A percentile compares a stretch with the other conserved stretches of the same genome.
phyloP scores from a whole-genome alignment of 2,888 invertebrate genomes.

The Ephialtes manifestator region DNA sequence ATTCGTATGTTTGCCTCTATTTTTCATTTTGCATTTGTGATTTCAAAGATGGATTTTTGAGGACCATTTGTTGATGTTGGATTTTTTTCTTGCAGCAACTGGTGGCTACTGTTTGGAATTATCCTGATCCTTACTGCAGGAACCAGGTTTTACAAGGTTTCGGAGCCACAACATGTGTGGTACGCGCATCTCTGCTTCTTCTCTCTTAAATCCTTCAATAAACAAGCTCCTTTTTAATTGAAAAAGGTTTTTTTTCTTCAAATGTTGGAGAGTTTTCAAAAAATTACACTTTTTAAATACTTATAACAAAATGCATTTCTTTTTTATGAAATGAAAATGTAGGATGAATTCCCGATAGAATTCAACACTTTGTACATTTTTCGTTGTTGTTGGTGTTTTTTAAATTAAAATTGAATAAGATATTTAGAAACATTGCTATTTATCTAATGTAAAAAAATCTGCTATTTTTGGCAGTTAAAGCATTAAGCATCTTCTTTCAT shows the following conservation, averaged over 20 bases:
- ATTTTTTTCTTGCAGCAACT: slow-evolving; percentile 82
- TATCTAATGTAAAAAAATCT: too few species aligned
- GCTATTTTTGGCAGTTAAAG: too few species aligned
- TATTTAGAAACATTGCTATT: too few species aligned
- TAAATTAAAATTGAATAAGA: too few species aligned
- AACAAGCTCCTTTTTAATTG: neutral
- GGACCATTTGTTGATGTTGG: neutral
- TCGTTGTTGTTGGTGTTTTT: too few species aligned
- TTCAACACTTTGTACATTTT: too few species aligned
- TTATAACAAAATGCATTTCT: neutral
- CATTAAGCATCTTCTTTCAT: too few species aligned
- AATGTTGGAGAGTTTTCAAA: too few species aligned
- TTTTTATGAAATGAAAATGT: too few species aligned
- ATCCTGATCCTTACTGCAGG: slow-evolving; percentile 90
- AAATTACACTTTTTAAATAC: neutral
- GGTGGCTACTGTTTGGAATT: slow-evolving; percentile 90
- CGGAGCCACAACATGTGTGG: slow-evolving; percentile 98
- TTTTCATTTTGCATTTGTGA: neutral
- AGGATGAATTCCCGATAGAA: too few species aligned
- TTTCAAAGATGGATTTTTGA: too few species aligned
- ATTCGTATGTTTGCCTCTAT: slow-evolving; percentile 64
- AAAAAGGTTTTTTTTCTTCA: too few species aligned
- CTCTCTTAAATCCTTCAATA: neutral
- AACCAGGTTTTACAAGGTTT: slow-evolving; percentile 95
- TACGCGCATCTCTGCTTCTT: slow-evolving; percentile 86